Evolutionary conservation across 2,888 invertebrate species (phyloP).

Genomic region (Anodontia alba): DNA sequence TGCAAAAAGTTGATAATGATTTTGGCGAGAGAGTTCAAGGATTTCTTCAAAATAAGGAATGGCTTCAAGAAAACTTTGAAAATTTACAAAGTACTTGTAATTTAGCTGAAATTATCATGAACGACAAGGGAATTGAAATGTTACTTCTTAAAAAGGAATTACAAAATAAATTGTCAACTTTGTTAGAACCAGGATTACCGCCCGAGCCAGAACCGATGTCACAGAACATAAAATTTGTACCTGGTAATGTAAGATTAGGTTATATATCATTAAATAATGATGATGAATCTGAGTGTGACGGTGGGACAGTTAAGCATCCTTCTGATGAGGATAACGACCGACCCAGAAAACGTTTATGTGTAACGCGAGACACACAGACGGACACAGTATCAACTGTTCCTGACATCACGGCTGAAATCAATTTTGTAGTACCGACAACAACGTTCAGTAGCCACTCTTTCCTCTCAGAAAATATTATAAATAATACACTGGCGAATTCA

Average conservation of each 20-base stretch:
- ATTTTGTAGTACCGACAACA: slow-evolving; percentile 45
- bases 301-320: slow-evolving; percentile 38
- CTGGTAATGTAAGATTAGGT: slow-evolving; percentile 80
- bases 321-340: slow-evolving; percentile 30
- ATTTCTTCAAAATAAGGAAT: slow-evolving; percentile 78
- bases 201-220: slow-evolving; percentile 68
- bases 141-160: slow-evolving; percentile 83
- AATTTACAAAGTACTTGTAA: slow-evolving; percentile 80
- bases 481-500: slow-evolving; percentile 19
- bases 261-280: slow-evolving; percentile 54
- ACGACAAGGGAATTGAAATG: slow-evolving; percentile 83
- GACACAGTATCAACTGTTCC: slow-evolving; percentile 20
- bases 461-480: slow-evolving; percentile 23
- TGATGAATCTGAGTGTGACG: slow-evolving; percentile 38
- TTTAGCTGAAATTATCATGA: slow-evolving; percentile 81
- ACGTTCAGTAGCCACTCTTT: slow-evolving; percentile 29
- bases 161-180: slow-evolving; percentile 78
- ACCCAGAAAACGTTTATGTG: slow-evolving; percentile 44
- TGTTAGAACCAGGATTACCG: slow-evolving; percentile 74
- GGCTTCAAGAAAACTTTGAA: slow-evolving; percentile 78
- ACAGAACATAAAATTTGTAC: slow-evolving; percentile 76
- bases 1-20: slow-evolving; percentile 78
- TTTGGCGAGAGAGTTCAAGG: slow-evolving; percentile 77
- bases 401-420: slow-evolving; percentile 36
- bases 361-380: slow-evolving; percentile 51